Conservation (phyloP, 2,888 invertebrate genomes). For the Cantharis flavilabris region DNA sequence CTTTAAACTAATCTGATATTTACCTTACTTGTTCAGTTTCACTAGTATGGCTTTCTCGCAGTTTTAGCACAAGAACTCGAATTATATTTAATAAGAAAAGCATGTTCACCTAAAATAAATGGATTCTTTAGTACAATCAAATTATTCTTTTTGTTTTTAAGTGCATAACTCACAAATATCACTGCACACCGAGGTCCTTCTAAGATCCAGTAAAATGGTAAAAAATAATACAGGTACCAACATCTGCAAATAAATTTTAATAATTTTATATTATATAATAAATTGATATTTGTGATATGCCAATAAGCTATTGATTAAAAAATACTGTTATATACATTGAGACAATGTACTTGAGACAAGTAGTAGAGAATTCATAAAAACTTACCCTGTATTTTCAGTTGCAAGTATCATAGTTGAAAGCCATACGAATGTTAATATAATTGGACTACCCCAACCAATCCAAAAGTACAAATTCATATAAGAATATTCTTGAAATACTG, state of each 20-base stretch:
- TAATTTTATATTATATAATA: too few relatives aligned
- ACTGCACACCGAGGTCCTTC: constrained; percentile 84
- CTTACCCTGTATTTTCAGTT: constrained; percentile 44
- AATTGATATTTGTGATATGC: too few relatives aligned
- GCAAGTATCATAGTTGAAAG: constrained; percentile 59
- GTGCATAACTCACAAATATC: constrained; percentile 70
- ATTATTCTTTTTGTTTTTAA: background rate
- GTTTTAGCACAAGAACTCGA: constrained; percentile 75
- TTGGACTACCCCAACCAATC: constrained; percentile 77
- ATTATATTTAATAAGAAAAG: constrained; percentile 80
- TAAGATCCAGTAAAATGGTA: constrained; percentile 83
- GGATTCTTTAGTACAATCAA: background rate
- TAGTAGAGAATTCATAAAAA: background rate
- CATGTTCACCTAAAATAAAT: constrained; percentile 71
- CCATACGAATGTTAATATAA: constrained; percentile 72
- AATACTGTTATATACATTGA: too few relatives aligned
- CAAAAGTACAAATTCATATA: constrained; percentile 66
- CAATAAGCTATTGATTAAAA: too few relatives aligned
- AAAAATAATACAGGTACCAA: constrained; percentile 86
- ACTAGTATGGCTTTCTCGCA: constrained; percentile 72
- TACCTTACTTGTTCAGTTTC: constrained; percentile 77
- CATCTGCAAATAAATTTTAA: constrained; percentile 58
- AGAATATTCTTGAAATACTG: constrained; percentile 69
- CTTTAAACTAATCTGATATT: background rate
- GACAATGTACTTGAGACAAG: background rate